Evolutionary conservation across 1,140 invertebrate species (phyloP).

Genomic region (Agrypnia vestita): DNA sequence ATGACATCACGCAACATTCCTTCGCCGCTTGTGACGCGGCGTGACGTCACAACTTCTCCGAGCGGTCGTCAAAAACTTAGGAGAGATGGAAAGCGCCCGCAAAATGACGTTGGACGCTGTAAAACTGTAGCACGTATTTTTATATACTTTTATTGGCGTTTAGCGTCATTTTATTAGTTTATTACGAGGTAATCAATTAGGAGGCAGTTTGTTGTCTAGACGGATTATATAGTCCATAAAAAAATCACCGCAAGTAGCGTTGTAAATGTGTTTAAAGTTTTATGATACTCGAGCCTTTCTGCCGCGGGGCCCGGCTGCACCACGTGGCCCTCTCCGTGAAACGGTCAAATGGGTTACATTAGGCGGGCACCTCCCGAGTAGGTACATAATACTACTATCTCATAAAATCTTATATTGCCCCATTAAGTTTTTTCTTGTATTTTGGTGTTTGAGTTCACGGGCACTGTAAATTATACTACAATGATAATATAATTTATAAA

Average conservation of each 20-base stretch:
- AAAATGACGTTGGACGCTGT: slow-evolving; percentile 40
- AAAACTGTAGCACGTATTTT: slow-evolving; percentile 55
- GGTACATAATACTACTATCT: slow-evolving; percentile 15
- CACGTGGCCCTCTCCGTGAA: slow-evolving; percentile 1
- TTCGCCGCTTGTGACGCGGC: slow-evolving; percentile 38
- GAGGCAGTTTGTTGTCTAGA: slow-evolving; percentile 60
- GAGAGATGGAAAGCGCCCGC: slow-evolving; percentile 12
- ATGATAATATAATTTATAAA: no score
- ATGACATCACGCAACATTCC: slow-evolving; percentile 52
- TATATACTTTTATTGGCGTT: slow-evolving; percentile 56
- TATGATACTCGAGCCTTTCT: slow-evolving; percentile 42
- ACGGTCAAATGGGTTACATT: slow-evolving; percentile 13
- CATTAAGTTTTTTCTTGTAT: neutral
- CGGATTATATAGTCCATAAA: slow-evolving; percentile 61
- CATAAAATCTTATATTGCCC: slow-evolving; percentile 35
- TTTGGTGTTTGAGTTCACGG: neutral
- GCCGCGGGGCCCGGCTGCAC: neutral
- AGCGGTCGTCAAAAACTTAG: slow-evolving; percentile 35
- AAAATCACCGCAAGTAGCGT: slow-evolving; percentile 58
- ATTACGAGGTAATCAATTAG: slow-evolving; percentile 61
- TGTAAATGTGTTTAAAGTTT: slow-evolving; percentile 60
- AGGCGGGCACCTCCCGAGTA: neutral
- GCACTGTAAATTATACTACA: neutral
- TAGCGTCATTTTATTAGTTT: slow-evolving; percentile 60
- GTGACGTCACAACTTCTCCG: slow-evolving; percentile 51